A percentile compares a stretch with the other conserved stretches of the same genome.
phyloP scores from a whole-genome alignment of 2,888 invertebrate genomes.

The Allolobophora icterica region DNA sequence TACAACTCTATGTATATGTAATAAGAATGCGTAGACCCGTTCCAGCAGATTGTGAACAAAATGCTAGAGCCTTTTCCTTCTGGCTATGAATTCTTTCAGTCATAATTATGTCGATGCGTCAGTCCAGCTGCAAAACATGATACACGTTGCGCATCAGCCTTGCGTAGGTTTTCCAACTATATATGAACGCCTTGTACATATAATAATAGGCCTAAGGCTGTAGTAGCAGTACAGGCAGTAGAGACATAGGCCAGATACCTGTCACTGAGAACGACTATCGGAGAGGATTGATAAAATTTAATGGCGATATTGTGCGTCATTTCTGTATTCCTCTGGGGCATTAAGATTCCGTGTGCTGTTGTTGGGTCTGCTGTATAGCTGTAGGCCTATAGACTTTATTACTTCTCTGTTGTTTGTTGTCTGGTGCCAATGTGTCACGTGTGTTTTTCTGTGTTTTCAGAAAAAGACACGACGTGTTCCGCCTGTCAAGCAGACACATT shows the following conservation, averaged over 20 bases:
- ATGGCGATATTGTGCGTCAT: neutral
- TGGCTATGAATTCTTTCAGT: neutral
- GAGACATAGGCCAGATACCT: neutral
- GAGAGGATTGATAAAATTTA: neutral
- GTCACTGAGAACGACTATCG: neutral
- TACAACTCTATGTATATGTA: too few species aligned
- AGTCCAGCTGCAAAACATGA: neutral
- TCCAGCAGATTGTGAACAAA: neutral
- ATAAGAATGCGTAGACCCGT: neutral
- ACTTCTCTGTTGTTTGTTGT: neutral
- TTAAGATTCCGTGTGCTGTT: neutral
- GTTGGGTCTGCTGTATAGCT: neutral
- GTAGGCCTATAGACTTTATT: neutral
- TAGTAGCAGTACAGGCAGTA: neutral
- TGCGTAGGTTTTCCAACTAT: neutral
- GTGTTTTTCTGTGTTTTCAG: neutral
- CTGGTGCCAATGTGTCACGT: neutral
- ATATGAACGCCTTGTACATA: neutral
- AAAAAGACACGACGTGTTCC: neutral
- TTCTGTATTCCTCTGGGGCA: neutral
- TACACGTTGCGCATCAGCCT: neutral
- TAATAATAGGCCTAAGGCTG: neutral
- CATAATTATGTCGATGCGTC: neutral
- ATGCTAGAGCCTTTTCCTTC: neutral
- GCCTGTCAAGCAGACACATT: conserved; percentile 19